Base-by-base conservation (phyloP, 2,797 vertebrate genomes). In the Pangasius larnaudii region DNA sequence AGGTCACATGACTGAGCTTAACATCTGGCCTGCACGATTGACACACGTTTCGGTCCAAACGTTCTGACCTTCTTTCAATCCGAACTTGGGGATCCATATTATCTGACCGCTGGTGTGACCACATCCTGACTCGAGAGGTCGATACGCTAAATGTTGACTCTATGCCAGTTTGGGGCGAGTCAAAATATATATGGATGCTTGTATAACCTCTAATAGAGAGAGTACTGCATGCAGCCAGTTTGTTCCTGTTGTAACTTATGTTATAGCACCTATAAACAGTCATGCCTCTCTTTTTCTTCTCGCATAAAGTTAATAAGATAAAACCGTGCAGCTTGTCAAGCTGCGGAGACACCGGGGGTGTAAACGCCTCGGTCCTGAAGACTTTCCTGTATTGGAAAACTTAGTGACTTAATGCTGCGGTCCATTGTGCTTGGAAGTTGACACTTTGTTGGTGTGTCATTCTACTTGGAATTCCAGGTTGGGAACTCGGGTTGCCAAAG, bases 1-100 rank as follows among this genome's bases (percentile, higher is more conserved):
- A 61, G 30, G 59, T 46, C 24, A 82, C 79, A 16, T 82, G 79
- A 82, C 79, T 6, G 4, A 61, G 74, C 81, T 46, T 36, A 89
- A 88, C 79, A 87, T 92, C 74, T 42, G 82, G 83, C 56, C 77
- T 74, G 51, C 5, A 86, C n/a, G 75, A 39, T n/a, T 16, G 75
- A 24, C 71, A 36, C 36, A 1, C 6, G 22, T 8, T n/a, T 81
- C 39, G 13, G 2, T 82, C 39, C 75, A 86, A 90, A 59, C 18
- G 49, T 69, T 79, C 71, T 69, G 82, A 82, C 79, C 79, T 61
- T 82, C 58, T 42, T 61, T 82, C 79, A n/a, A n/a, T 18, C 58
- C 13, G 36, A n/a, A 82, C 79, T 82, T 39, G 6, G 58, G 79
- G 58, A 81, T 81, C 58, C 2, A 42, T 46, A 81, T 81, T 61